phyloP scores from a whole-genome alignment of 1,140 invertebrate species.

The Calliphora vicina region DNA sequence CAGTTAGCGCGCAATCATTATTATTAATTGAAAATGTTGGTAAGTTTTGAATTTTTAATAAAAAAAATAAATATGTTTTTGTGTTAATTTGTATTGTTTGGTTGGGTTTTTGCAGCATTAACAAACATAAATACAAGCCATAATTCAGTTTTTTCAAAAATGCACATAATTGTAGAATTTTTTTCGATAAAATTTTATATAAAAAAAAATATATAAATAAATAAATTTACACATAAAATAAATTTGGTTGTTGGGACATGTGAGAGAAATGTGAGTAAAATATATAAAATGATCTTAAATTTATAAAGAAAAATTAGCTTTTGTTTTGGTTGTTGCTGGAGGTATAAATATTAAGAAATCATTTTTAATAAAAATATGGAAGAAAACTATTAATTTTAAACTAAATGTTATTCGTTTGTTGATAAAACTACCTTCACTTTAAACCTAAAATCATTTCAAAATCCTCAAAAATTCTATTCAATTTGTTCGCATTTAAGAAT shows the following conservation, averaged over 20 bases:
- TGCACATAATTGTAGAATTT: conserved; percentile 6
- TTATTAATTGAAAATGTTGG: no score
- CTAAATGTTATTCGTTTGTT: no score
- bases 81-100: neutral
- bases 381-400: no score
- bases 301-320: neutral
- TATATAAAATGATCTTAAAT: neutral
- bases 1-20: no score
- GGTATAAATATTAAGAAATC: no score
- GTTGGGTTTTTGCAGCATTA: neutral
- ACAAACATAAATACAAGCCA: neutral
- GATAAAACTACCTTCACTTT: no score
- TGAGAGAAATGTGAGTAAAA: neutral
- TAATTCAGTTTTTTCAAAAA: neutral
- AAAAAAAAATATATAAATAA: neutral
- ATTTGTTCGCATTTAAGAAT: no score
- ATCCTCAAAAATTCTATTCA: no score
- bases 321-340: no score
- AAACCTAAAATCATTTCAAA: no score
- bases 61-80: no score
- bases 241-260: conserved; percentile 6
- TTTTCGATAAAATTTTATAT: neutral
- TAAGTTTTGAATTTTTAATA: neutral
- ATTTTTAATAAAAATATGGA: neutral
- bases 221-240: neutral